Percentiles rank a stretch among this genome's conserved stretches.
These are phyloP conservation scores for Xiphias gladius DNA, from an alignment of 2,113 vertebrate genomes.

Conservation along the genomic window DNA sequence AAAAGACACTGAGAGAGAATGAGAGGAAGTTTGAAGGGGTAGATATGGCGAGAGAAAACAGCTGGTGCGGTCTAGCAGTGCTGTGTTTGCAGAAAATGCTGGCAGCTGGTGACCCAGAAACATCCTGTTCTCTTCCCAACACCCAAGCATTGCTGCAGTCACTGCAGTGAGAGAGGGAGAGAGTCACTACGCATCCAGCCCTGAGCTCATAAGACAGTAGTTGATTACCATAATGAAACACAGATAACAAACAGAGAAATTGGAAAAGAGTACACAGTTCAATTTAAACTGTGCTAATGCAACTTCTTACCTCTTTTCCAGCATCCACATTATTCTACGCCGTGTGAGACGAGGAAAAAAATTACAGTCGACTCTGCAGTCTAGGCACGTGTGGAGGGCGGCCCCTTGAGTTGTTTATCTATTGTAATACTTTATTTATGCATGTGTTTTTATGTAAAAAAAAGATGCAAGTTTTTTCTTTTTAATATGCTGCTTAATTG, in stretches of 20 bases:
- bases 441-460: slow-evolving; percentile 34
- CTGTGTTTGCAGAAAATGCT: slow-evolving; percentile 77
- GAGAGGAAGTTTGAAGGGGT: slow-evolving; percentile 56
- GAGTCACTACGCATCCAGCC: slow-evolving; percentile 28
- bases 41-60: slow-evolving; percentile 71
- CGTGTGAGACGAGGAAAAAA: not conserved
- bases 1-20: not conserved
- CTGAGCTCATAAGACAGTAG: slow-evolving; percentile 33
- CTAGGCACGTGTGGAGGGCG: not conserved
- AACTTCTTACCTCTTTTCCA: slow-evolving; percentile 25
- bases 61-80: slow-evolving; percentile 75
- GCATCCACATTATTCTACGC: not conserved
- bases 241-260: slow-evolving; percentile 41
- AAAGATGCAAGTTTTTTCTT: not conserved
- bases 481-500: slow-evolving; percentile 60
- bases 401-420: slow-evolving; percentile 61
- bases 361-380: not conserved
- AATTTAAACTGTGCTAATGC: slow-evolving; percentile 28
- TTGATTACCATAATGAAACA: slow-evolving; percentile 61
- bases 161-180: slow-evolving; percentile 58
- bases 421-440: slow-evolving; percentile 55
- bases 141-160: slow-evolving; percentile 55
- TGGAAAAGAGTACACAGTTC: slow-evolving; percentile 23
- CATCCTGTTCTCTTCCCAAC: slow-evolving; percentile 54
- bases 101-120: slow-evolving; percentile 82